Conservation (phyloP, 2,113 vertebrate species). For the Nipponia nippon region DNA sequence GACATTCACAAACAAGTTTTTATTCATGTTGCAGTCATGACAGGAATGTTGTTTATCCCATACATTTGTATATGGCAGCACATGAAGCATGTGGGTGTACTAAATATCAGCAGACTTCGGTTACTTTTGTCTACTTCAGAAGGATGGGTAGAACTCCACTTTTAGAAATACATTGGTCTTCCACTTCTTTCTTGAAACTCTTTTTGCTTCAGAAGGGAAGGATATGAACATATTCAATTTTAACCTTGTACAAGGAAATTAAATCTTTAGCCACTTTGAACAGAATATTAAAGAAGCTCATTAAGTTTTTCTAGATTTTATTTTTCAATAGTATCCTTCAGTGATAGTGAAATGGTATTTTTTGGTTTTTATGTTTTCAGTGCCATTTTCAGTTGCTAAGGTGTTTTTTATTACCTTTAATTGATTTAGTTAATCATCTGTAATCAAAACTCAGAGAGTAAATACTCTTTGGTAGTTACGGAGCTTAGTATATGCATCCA, state of each 20-base stretch:
- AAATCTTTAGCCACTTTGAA: neutral
- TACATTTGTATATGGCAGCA: neutral
- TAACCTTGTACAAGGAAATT: neutral
- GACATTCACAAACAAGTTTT: neutral
- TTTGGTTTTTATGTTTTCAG: neutral
- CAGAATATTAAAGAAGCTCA: neutral
- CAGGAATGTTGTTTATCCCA: neutral
- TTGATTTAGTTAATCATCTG: neutral
- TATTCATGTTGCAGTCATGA: neutral
- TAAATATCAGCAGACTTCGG: neutral
- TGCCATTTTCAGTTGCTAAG: neutral
- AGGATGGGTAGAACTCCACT: neutral
- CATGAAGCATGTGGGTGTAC: neutral
- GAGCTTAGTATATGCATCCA: neutral
- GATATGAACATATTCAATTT: neutral
- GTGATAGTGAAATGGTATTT: neutral
- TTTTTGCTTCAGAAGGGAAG: neutral
- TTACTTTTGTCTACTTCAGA: neutral
- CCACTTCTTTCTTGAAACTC: neutral
- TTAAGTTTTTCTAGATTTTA: neutral
- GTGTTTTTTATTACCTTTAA: neutral
- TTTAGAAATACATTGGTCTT: neutral
- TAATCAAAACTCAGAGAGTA: neutral
- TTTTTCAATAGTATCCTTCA: neutral
- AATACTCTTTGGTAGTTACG: neutral